Evolutionary conservation across 2,113 vertebrate genomes (phyloP), one percentile per base, ranked within the genome.

Genomic region (Colius striatus): DNA sequence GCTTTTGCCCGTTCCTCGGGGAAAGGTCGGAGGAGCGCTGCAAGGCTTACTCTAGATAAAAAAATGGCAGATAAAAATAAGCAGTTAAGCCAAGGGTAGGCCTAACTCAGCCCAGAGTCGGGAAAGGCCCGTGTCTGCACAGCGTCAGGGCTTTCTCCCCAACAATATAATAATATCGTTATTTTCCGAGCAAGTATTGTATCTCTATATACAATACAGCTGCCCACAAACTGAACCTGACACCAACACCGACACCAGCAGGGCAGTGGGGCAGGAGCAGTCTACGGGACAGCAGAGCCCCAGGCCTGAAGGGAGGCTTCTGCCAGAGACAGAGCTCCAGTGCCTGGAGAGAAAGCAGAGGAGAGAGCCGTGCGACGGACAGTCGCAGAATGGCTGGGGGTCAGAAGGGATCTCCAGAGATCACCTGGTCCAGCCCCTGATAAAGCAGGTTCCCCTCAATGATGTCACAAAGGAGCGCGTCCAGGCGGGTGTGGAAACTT

Each of bases 221-320:
- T 30, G 58, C 27, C 19, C 32, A 1, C 18, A 4, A 15, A 9
- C 27, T 10, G 0, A 67, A 21, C 27, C 11, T 3, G 17, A 9
- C 48, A 1, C 12, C 10, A 29, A 32, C 5, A 6, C 53, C 15
- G 18, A 2, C 4, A 1, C 55, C 4, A 23, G 74, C 36, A 36
- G 20, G 27, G 3, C 45, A 12, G 38, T 1, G 11, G 7, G 29
- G 2, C 38, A 0, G 7, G 11, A 5, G 79, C n/a, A 13, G 1
- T 1, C 14, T 26, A 0, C 2, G 26, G 30, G 43, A 6, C 0
- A 3, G 57, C 47, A 2, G 27, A n/a, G n/a, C n/a, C n/a, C n/a
- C n/a, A n/a, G n/a, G n/a, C n/a, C n/a, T n/a, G n/a, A n/a, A 41
- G 38, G 38, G 38, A 41, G 38, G 38, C 38, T 41, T 41, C 38